These are phyloP conservation scores for Channa argus DNA, from an alignment of 2,113 vertebrate genomes.

Conservation along the genomic window DNA sequence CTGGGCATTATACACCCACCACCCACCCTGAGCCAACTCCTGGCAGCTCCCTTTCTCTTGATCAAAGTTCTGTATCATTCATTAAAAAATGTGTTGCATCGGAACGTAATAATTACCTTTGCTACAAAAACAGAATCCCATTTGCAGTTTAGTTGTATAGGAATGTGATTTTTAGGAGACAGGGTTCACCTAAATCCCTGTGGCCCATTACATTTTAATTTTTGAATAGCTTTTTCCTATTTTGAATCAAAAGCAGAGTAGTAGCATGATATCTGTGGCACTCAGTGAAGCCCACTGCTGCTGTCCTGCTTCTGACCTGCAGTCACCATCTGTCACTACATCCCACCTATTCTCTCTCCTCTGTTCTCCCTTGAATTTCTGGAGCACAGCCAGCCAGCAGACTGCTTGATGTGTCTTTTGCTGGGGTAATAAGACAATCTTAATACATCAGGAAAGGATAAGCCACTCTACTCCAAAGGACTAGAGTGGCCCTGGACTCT, in stretches of 20 bases:
- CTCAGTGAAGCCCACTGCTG: slow-evolving; percentile 55
- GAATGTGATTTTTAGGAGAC: too few species aligned
- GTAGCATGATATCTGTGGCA: slow-evolving; percentile 48
- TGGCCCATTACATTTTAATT: background rate
- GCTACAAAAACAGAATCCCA: too few species aligned
- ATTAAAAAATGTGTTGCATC: too few species aligned
- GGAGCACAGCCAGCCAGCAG: slow-evolving; percentile 52
- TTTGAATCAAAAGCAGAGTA: slow-evolving; percentile 2
- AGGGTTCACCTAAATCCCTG: background rate
- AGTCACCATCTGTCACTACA: slow-evolving; percentile 62
- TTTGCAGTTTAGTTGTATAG: too few species aligned
- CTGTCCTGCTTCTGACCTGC: slow-evolving; percentile 62
- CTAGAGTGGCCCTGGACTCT: background rate
- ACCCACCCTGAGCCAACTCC: too few species aligned
- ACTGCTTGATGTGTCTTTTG: slow-evolving; percentile 32
- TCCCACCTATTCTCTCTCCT: slow-evolving; percentile 49
- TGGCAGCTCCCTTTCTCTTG: too few species aligned
- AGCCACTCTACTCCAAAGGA: slow-evolving; percentile 6
- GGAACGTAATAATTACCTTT: too few species aligned
- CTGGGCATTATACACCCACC: too few species aligned
- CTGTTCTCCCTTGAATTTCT: slow-evolving; percentile 33
- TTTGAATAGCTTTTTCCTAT: background rate
- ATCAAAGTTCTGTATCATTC: too few species aligned
- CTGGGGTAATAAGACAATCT: slow-evolving; percentile 44
- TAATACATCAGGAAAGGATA: slow-evolving; percentile 27